Evolutionary conservation across 2,888 invertebrate genomes (phyloP), one percentile per base, ranked within the genome.

Genomic region (Seladonia tumulorum): DNA sequence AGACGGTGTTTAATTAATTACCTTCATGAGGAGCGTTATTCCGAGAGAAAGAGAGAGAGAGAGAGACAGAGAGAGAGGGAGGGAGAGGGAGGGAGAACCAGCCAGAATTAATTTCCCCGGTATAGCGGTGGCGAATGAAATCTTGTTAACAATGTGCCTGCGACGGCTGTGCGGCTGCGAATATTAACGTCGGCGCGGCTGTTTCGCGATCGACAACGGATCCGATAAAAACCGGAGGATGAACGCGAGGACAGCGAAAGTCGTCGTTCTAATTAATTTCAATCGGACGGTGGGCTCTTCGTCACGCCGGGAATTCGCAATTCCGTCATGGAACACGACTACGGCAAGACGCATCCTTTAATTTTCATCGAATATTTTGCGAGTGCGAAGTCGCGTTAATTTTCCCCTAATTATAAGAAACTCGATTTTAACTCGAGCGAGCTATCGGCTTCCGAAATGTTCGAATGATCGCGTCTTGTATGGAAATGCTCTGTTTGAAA

Each of bases 1-100:
- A 82, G 83, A 83, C 82, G 82, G 81, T 79, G 87, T 83, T 89
- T 87, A 87, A 89, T 89, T 90, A 89, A 87, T 85, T 83, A 90
- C 81, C 85, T 87, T 81, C 87, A 75, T 79, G 78, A 86, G 77
- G 72, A 68, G 63, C 84, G 79, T 76, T 76, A 77, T 82, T 76
- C 39, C 73, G 2, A 49, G 49, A 49, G 7, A 49, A 18, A 49
- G 18, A 49, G 2, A 18, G 7, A 2, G 18, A 49, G 49, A 49
- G 7, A 49, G 49, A 49, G 49, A 49, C 16, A 18, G 16, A 18
- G 47, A 16, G 47, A 47, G 49, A 49, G 47, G 16, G 71, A 72
- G 29, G 81, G 63, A 53, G 85, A 68, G 47, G 16, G 71, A 72
- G 29, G 57, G 63, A 53, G 85, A 68, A 53, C 90, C 57, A 78